Evolutionary conservation across 2,113 vertebrate genomes (phyloP).

Genomic region (Psittacara wagleri): DNA sequence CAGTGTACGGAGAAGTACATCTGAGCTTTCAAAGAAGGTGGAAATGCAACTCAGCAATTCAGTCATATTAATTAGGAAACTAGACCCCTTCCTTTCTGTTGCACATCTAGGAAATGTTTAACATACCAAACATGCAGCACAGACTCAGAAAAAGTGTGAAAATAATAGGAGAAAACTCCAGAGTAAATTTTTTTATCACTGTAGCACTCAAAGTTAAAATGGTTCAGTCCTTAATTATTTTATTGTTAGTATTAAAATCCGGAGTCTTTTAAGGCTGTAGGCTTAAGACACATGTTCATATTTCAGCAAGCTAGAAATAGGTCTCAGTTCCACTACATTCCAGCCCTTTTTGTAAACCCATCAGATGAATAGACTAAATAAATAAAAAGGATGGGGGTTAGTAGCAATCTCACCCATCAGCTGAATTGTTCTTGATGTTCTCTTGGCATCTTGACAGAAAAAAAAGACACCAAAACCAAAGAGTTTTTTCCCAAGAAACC

Average conservation of each 20-base stretch:
- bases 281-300: not conserved
- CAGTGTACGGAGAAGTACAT: accelerated
- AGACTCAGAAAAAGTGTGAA: not conserved
- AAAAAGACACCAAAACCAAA: not conserved
- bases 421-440: not conserved
- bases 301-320: not conserved
- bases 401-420: not conserved
- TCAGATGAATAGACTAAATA: not conserved
- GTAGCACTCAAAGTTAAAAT: not conserved
- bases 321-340: not conserved
- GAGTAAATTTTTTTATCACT: not conserved
- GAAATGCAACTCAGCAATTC: not conserved
- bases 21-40: not conserved
- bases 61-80: not conserved
- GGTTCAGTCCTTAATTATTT: not conserved
- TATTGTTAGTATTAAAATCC: not conserved
- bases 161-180: not conserved
- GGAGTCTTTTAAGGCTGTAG: not conserved
- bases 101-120: not conserved
- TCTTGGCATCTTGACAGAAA: not conserved
- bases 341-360: not conserved
- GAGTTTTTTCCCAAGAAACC: not conserved
- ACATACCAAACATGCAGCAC: accelerated
- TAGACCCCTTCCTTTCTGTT: not conserved
- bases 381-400: not conserved